These are phyloP conservation scores for Allacma fusca DNA, from an alignment of 2,888 invertebrate species.

Conservation along the genomic window DNA sequence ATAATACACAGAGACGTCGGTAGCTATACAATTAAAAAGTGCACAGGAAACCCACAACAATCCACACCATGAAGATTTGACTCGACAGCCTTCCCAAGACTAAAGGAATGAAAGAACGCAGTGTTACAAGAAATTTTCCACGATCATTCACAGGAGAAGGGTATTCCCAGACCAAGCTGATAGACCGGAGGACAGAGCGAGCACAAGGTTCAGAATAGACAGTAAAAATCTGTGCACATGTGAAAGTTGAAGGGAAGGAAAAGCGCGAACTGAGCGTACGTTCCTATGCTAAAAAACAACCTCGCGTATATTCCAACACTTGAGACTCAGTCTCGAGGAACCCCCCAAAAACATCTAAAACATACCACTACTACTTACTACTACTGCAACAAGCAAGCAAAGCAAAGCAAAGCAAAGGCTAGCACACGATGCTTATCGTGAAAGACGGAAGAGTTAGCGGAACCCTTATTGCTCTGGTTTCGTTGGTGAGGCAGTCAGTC, in stretches of 20 bases:
- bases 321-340: neutral
- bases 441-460: conserved; percentile 17
- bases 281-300: neutral
- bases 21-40: too few relatives aligned
- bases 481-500: conserved; percentile 1
- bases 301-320: neutral
- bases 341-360: neutral
- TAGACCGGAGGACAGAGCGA: neutral
- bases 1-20: too few relatives aligned
- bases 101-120: too few relatives aligned
- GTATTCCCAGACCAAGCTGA: too few relatives aligned
- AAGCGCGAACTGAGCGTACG: conserved; percentile 22
- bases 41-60: too few relatives aligned
- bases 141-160: too few relatives aligned
- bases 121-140: too few relatives aligned
- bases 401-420: too few relatives aligned
- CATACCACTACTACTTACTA: too few relatives aligned
- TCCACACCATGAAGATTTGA: too few relatives aligned
- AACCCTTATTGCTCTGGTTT: conserved; percentile 16
- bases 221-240: conserved; percentile 22
- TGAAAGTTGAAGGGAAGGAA: conserved; percentile 37
- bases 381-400: too few relatives aligned
- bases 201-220: conserved; percentile 16
- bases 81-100: too few relatives aligned
- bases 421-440: neutral